These are phyloP conservation scores for Rhagologus leucostigma DNA, from an alignment of 2,113 vertebrate species.

Conservation along the genomic window DNA sequence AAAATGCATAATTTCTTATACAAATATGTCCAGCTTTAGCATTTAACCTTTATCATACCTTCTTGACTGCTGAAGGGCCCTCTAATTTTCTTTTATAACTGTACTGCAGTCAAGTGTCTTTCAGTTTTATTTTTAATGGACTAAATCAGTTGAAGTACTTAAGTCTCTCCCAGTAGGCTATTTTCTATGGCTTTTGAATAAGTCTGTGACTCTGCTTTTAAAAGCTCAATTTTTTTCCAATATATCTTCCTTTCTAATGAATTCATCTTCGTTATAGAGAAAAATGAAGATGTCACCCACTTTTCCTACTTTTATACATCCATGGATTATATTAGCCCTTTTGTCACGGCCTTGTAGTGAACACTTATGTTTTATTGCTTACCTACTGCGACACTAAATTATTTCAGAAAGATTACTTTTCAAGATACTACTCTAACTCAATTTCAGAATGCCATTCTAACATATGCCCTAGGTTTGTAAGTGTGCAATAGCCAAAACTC, in stretches of 20 bases:
- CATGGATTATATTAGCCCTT: neutral
- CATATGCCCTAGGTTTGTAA: neutral
- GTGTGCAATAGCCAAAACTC: neutral
- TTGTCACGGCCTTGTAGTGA: neutral
- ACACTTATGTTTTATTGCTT: neutral
- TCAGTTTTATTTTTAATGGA: neutral
- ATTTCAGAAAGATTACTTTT: neutral
- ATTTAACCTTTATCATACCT: neutral
- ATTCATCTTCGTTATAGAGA: neutral
- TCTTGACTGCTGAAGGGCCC: neutral
- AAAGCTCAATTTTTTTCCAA: neutral
- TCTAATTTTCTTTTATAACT: neutral
- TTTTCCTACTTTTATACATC: neutral
- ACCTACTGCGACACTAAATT: neutral
- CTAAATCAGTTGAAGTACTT: neutral
- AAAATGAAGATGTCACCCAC: neutral
- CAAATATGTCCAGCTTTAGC: neutral
- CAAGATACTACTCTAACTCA: neutral
- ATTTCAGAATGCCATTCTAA: neutral
- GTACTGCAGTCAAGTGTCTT: neutral
- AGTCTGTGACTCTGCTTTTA: neutral
- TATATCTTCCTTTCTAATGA: neutral
- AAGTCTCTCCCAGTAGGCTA: neutral
- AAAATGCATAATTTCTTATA: neutral
- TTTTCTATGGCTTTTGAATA: neutral